These are phyloP conservation scores for Drosophila quadrilineata DNA, from an alignment of 1,140 invertebrate species.

Conservation along the genomic window DNA sequence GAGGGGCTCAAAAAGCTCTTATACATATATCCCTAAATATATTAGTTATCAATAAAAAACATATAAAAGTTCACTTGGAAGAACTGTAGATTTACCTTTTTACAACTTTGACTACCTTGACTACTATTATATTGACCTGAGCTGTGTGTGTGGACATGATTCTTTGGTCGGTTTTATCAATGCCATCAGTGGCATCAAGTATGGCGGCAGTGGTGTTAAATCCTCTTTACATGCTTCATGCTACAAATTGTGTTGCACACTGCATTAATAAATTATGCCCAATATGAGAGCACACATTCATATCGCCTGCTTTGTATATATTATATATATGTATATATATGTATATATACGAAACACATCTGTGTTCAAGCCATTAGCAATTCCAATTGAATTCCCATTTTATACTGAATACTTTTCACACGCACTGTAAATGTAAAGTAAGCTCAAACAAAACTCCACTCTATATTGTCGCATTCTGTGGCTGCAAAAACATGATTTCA, in stretches of 20 bases:
- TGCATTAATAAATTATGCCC: conserved; percentile 69
- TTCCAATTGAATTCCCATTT: conserved; percentile 55
- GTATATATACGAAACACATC: conserved; percentile 9
- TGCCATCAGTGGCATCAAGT: conserved; percentile 7
- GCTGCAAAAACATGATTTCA: conserved; percentile 7
- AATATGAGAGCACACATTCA: conserved; percentile 47
- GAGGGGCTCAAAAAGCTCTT: too few species aligned
- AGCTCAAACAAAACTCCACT: too few species aligned
- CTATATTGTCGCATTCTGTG: too few species aligned
- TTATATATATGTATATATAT: conserved; percentile 14
- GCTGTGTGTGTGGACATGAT: conserved; percentile 5
- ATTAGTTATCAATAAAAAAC: too few species aligned
- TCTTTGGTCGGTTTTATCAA: neutral
- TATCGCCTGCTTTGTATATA: neutral
- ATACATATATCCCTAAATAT: too few species aligned
- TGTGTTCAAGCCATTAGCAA: conserved; percentile 36
- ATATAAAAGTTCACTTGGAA: too few species aligned
- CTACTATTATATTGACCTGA: too few species aligned
- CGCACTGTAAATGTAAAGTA: too few species aligned
- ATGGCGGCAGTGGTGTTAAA: conserved; percentile 42
- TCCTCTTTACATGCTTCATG: conserved; percentile 62
- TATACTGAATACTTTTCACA: conserved; percentile 5
- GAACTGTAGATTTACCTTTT: too few species aligned
- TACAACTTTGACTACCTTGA: neutral
- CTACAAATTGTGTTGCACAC: conserved; percentile 61